A percentile compares a stretch with the other conserved stretches of the same genome.
phyloP scores from a whole-genome alignment of 37 sponge, comb jelly and placozoan genomes.

The Oopsacas minuta region DNA sequence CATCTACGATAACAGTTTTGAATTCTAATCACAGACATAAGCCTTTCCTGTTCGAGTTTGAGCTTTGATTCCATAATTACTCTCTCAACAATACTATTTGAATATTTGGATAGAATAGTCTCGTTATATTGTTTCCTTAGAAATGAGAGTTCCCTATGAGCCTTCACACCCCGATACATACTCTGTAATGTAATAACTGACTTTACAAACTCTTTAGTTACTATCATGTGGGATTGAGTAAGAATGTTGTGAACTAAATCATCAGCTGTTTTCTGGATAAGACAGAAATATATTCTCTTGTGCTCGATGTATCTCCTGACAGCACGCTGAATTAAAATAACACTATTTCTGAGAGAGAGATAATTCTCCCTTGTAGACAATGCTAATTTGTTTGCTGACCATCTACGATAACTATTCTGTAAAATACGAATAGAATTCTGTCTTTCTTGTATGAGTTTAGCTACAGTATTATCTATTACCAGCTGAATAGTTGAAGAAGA shows the following conservation, averaged over 20 bases:
- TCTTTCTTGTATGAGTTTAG: not conserved
- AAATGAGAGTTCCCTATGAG: not conserved
- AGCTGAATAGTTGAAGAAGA: not conserved
- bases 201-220: not conserved
- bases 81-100: not conserved
- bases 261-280: not conserved
- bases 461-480: not conserved
- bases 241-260: not conserved
- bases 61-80: not conserved
- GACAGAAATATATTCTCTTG: not conserved
- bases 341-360: constrained; percentile 22
- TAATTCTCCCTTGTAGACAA: constrained; percentile 6
- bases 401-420: not conserved
- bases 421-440: not conserved
- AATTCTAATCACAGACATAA: not conserved
- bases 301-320: not conserved
- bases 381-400: not conserved
- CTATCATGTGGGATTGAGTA: not conserved
- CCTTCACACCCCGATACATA: constrained; percentile 21
- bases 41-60: not conserved
- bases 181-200: constrained; percentile 21
- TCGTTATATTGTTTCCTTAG: not conserved
- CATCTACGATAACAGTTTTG: not conserved
- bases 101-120: not conserved
- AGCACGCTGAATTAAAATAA: constrained; percentile 22